Conservation (phyloP, 1,140 invertebrate species). For the Musca vetustissima region DNA sequence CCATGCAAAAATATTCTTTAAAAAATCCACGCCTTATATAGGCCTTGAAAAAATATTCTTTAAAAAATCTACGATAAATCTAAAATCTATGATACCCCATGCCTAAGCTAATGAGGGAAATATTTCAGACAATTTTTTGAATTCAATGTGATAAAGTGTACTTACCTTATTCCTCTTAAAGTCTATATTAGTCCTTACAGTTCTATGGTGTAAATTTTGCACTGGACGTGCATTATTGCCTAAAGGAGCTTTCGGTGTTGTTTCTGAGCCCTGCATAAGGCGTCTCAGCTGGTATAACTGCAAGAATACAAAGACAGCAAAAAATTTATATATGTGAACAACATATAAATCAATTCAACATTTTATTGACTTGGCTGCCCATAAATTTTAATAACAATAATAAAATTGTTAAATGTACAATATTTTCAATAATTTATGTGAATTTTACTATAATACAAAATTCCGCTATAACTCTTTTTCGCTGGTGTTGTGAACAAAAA, state of each 20-base stretch:
- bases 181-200: slow-evolving; percentile 95
- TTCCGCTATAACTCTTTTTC: too few relatives aligned
- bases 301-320: slow-evolving; percentile 26
- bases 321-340: background rate
- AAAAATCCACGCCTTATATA: too few relatives aligned
- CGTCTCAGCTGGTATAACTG: slow-evolving; percentile 83
- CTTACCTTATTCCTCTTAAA: slow-evolving; percentile 72
- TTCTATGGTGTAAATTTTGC: slow-evolving; percentile 86
- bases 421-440: background rate
- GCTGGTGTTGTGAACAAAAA: too few relatives aligned
- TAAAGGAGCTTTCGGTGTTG: slow-evolving; percentile 83
- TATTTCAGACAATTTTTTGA: too few relatives aligned
- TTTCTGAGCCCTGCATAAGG: slow-evolving; percentile 83
- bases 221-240: slow-evolving; percentile 92
- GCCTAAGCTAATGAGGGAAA: too few relatives aligned
- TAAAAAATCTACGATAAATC: too few relatives aligned
- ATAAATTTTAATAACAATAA: slow-evolving; percentile 9
- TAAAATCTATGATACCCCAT: too few relatives aligned
- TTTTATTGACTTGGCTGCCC: background rate
- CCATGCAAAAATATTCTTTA: too few relatives aligned
- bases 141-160: background rate
- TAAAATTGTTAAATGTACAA: background rate
- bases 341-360: too few relatives aligned
- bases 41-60: too few relatives aligned
- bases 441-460: too few relatives aligned